Percentiles rank a stretch among this genome's conserved stretches.
phyloP scores from a whole-genome alignment of 2,797 vertebrate species.

The Sebastes steindachneri region DNA sequence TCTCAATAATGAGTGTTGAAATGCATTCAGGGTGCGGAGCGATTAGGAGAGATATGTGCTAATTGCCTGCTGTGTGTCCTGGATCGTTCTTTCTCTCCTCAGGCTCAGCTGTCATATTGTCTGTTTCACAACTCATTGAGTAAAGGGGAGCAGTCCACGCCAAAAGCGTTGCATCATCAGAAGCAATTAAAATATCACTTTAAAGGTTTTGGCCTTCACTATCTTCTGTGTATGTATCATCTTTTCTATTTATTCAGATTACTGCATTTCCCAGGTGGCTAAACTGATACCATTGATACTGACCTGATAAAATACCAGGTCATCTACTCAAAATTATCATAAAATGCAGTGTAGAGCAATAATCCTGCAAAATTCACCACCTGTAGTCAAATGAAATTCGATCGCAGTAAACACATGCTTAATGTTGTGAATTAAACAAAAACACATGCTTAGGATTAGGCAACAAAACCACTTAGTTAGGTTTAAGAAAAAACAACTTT shows the following conservation, averaged over 20 bases:
- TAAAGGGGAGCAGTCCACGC: background rate
- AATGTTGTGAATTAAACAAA: too few species aligned
- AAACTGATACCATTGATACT: background rate
- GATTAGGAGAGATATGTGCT: slow-evolving; percentile 59
- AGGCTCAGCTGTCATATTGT: slow-evolving; percentile 33
- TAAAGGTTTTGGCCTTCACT: background rate
- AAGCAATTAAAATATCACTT: slow-evolving; percentile 5
- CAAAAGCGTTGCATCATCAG: background rate
- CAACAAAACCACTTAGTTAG: too few species aligned
- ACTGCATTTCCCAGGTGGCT: background rate
- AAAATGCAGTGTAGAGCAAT: background rate
- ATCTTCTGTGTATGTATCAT: background rate
- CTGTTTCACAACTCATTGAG: slow-evolving; percentile 13
- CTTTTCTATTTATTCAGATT: background rate
- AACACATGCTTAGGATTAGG: too few species aligned
- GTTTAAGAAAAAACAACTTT: too few species aligned
- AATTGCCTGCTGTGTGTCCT: slow-evolving; percentile 61
- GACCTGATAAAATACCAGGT: background rate
- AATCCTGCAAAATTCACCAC: background rate
- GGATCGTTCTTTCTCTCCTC: slow-evolving; percentile 20
- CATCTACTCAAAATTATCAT: background rate
- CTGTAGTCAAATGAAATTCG: background rate
- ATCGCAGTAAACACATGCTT: too few species aligned
- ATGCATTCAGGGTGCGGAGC: slow-evolving; percentile 13
- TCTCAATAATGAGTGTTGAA: slow-evolving; percentile 51